These are phyloP conservation scores for Drosophila parabipectinata DNA, from an alignment of 1,140 invertebrate species.

Conservation along the genomic window DNA sequence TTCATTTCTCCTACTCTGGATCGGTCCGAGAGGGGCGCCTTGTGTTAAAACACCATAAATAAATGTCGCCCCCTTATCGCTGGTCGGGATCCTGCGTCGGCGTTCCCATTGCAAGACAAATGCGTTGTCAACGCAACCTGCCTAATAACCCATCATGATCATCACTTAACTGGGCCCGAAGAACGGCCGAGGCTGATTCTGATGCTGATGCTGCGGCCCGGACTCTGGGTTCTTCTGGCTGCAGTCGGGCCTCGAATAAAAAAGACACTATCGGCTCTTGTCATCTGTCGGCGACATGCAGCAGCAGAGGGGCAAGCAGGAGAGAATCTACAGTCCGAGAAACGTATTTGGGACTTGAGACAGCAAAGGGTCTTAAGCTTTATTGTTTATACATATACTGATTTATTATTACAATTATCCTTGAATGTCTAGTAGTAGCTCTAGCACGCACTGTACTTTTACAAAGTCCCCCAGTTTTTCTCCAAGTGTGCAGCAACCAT, in stretches of 20 bases:
- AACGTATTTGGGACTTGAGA: background rate
- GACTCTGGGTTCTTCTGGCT: slow-evolving; percentile 15
- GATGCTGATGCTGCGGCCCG: slow-evolving; percentile 4
- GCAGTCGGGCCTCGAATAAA: slow-evolving; percentile 29
- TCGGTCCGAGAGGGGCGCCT: slow-evolving; percentile 42
- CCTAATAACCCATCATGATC: slow-evolving; percentile 83
- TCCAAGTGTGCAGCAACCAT: slow-evolving; percentile 22
- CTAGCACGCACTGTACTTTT: no score
- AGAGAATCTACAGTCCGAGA: background rate
- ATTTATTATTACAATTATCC: background rate
- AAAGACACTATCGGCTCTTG: slow-evolving; percentile 77
- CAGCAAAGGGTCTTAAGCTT: no score
- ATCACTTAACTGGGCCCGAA: slow-evolving; percentile 68
- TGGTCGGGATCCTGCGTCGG: slow-evolving; percentile 65
- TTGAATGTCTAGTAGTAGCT: background rate
- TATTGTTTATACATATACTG: background rate
- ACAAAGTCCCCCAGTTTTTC: background rate
- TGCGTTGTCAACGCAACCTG: slow-evolving; percentile 82
- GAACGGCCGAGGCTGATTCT: slow-evolving; percentile 8
- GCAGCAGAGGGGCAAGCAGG: slow-evolving; percentile 22
- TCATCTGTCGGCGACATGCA: slow-evolving; percentile 79
- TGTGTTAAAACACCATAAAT: slow-evolving; percentile 82
- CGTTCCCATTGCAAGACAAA: slow-evolving; percentile 74
- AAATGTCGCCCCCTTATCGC: slow-evolving; percentile 78
- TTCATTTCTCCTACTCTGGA: slow-evolving; percentile 15